Base-by-base conservation (phyloP, 2,797 vertebrate genomes). In the Muscicapa comitata region DNA sequence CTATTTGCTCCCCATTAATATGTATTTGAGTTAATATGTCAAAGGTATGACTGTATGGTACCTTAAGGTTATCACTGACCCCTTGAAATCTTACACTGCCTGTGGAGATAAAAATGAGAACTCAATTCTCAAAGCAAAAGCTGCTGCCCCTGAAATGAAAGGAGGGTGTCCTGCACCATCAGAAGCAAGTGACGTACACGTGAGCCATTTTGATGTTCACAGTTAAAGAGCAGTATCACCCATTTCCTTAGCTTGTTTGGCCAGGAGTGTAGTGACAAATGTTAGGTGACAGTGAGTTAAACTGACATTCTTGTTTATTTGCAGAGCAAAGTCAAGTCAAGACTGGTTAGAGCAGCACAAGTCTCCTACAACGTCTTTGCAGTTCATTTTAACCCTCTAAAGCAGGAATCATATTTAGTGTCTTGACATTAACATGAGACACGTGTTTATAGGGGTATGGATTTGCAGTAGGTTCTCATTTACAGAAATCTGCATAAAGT, bases 271-370 rank as follows among this genome's bases (percentile, higher is more conserved):
- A 72, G 82, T 93, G 94, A 86, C 73, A 93, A 87, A 62, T 88
- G 85, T 65, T 90, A 88, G 70, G 82, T 90, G 90, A 95, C 94
- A 93, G 90, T 38, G 13, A 95, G 79, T 91, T 95, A 93, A 95
- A 90, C 66, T 91, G 93, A 90, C 90, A 45, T 88, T 75, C 82
- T 86, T 76, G 76, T 94, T 95, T 95, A 94, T 96, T 94, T 95
- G 86, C 70, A 84, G 85, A 94, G 57, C 37, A 81, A 90, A 94
- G 90, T 91, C 82, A 67, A 90, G 88, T 95, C 96, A 94, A 90
- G 88, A 78, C 68, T 88, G 58, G 85, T 95, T 93, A 94, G 29
- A 74, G 75, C 76, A 91, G 43, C 79, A 25, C 47, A 58, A 77
- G 58, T 88, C 62, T 96, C 71, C 61, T 4, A 3, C 47, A 65